Evolutionary conservation across 2,113 vertebrate species (phyloP), one percentile per base, ranked within the genome.

Genomic region (Pteruthius melanotis): DNA sequence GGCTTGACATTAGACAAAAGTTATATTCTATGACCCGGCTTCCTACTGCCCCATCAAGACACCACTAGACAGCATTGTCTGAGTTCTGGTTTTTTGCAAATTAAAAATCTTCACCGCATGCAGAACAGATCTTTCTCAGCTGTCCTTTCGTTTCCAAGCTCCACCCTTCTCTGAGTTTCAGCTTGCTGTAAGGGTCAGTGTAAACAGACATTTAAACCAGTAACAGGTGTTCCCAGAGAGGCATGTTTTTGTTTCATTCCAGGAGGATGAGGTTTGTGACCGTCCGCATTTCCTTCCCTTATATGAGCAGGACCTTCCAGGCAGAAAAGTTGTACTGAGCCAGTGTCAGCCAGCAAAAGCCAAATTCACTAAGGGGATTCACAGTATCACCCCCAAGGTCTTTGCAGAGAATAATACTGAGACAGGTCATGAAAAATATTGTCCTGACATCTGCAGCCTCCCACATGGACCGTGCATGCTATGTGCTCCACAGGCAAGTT

Each of bases 151-250:
- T 60, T 95, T 75, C 39, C 78, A 72, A 91, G 50, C 66, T 87
- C 84, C 91, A 91, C 78, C 78, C 87, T 91, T 61, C 78, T 91
- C 77, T 86, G 49, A 91, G 68, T 85, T 95, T 93, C 78, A 95
- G 78, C 84, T 85, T 85, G 82, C 56, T 94, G 90, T 88, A 93
- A 92, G 93, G 75, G 56, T 93, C 93, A 95, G 84, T 85, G 87
- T 96, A 97, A 97, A 94, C 93, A 95, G 96, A 97, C 82, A 93
- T 94, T 96, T 95, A 97, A 94, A 93, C 93, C 95, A 97, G 94
- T 80, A 96, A 97, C 93, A 95, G 94, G 96, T 95, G 96, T 95
- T 95, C 94, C 75, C 59, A 61, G 87, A 90, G 66, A 93, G 75
- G 79, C 87, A 88, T 95, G 84, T 94, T 95, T 97, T 96, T 91